Base-by-base conservation (phyloP, 2,797 vertebrate species). In the Myotis pilosus region DNA sequence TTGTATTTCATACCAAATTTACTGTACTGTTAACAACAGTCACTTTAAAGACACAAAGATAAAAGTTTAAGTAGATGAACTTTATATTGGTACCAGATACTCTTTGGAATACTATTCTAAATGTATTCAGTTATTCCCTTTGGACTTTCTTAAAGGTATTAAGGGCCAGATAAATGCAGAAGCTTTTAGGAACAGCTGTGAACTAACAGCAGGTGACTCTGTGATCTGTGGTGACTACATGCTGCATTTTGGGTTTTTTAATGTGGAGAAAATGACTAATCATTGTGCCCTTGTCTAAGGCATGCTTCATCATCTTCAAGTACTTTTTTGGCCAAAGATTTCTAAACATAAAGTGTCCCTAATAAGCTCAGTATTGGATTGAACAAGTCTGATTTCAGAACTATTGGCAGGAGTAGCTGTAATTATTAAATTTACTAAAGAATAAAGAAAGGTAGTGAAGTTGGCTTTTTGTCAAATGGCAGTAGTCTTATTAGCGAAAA, bases 371-470 rank as follows among this genome's bases (percentile, higher is more conserved):
- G 97, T 98, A 98, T 98, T 98, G 97, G 97, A 98, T 97, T 98
- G 97, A 98, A 98, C 97, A 97, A 98, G 97, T 98, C 98, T 98
- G 97, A 98, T 98, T 98, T 98, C 97, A 98, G 97, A 98, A 98
- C 97, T 98, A 96, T 98, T 98, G 98, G 98, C 98, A 98, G 96
- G 97, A 98, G 97, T 97, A 98, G 97, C 96, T 97, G 78, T 98
- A 98, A 98, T 98, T 98, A 98, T 98, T 98, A 98, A 98, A 98
- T 98, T 98, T 98, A 97, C 96, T 96, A 91, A 98, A 98, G 97
- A 98, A 98, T 98, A 98, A 98, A 96, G 95, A 94, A 98, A 98
- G 98, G 97, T 98, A 98, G 97, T 98, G 86, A 98, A 97, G 97
- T 98, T 98, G 98, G 98, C 98, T 98, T 98, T 98, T 98, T 96